Percentiles rank a stretch among this genome's conserved stretches.
Evolutionary conservation across 2,888 invertebrate genomes (phyloP).

Genomic region (Tethea ocularis): DNA sequence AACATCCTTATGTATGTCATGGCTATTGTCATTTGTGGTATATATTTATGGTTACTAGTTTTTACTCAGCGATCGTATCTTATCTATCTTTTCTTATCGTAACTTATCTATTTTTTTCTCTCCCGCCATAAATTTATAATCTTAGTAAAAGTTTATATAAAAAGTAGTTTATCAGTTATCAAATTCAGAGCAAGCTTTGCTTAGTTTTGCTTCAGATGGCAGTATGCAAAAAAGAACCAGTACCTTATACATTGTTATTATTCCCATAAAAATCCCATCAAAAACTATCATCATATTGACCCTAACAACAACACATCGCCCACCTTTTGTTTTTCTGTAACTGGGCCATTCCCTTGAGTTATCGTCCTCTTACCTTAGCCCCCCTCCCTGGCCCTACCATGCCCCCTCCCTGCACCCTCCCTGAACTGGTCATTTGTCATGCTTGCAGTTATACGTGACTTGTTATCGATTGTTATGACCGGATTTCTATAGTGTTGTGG

Average conservation of each 20-base stretch:
- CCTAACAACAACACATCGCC: constrained; percentile 50
- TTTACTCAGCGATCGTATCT: no score
- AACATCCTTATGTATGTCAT: no score
- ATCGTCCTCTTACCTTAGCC: constrained; percentile 51
- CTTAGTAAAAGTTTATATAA: no score
- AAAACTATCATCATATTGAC: neutral
- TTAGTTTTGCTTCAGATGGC: no score
- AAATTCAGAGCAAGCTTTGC: no score
- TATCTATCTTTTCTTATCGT: no score
- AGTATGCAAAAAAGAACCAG: no score
- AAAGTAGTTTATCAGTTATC: no score
- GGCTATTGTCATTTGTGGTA: no score
- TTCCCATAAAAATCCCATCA: constrained; percentile 35
- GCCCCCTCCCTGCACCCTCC: constrained; percentile 20
- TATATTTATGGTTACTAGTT: no score
- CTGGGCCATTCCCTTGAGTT: constrained; percentile 57
- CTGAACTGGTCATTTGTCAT: constrained; percentile 52
- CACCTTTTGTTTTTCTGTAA: constrained; percentile 56
- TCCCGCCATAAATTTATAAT: no score
- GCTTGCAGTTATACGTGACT: constrained; percentile 49
- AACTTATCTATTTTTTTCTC: no score
- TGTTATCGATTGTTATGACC: constrained; percentile 55
- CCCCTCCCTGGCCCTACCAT: constrained; percentile 14
- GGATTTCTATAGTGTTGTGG: constrained; percentile 17
- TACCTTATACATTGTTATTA: neutral